Conservation (phyloP, 2,888 invertebrate species). For the Mythimna lalbum region DNA sequence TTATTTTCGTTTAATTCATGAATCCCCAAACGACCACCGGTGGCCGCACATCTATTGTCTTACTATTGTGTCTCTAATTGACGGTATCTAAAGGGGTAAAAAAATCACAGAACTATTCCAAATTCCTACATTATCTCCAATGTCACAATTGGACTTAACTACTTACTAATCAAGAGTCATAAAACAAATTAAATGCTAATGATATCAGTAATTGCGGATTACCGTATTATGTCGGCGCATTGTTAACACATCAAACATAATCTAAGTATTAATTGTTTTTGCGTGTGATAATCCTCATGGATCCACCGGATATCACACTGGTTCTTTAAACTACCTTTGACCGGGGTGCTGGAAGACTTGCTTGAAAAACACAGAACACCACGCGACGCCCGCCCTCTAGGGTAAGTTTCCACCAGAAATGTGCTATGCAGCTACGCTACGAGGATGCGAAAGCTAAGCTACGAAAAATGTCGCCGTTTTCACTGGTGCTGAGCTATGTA, state of each 20-base stretch:
- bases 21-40: no score
- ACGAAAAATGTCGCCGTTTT: no score
- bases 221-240: neutral
- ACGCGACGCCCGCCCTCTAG: neutral
- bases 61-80: no score
- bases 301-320: no score
- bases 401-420: no score
- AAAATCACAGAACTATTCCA: neutral
- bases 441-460: no score
- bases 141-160: neutral
- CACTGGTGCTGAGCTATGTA: no score
- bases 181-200: conserved; percentile 17
- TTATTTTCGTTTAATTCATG: no score
- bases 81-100: no score
- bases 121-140: conserved; percentile 1
- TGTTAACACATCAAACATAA: neutral
- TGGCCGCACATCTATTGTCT: no score
- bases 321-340: neutral
- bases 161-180: conserved; percentile 32
- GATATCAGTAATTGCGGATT: conserved; percentile 17
- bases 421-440: no score
- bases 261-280: neutral
- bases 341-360: neutral
- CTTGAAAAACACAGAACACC: neutral
- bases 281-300: neutral